These are phyloP conservation scores for Amiota minor DNA, from an alignment of 2,888 invertebrate species.

Conservation along the genomic window DNA sequence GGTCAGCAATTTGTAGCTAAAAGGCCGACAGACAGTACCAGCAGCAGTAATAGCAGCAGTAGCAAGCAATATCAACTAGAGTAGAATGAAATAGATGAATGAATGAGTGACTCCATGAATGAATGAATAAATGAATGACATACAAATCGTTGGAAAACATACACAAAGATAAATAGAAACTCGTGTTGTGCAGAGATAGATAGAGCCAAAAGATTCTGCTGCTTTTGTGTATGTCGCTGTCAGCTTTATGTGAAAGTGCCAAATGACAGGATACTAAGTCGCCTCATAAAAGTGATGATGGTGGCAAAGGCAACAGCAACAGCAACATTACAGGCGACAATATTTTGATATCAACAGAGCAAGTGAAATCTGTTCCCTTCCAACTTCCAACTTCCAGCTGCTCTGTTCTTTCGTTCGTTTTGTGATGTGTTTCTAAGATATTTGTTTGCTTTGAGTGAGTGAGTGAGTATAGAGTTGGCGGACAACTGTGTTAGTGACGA, in stretches of 20 bases:
- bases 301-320: too few relatives aligned
- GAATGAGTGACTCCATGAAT: too few relatives aligned
- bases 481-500: conserved; percentile 7
- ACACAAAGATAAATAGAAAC: conserved; percentile 41
- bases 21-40: not conserved
- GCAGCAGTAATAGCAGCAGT: not conserved
- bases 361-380: too few relatives aligned
- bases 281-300: conserved; percentile 2
- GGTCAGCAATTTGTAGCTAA: conserved; percentile 22
- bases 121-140: conserved; percentile 7
- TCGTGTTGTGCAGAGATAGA: conserved; percentile 8
- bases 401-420: too few relatives aligned
- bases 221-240: conserved; percentile 16
- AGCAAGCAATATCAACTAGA: too few relatives aligned
- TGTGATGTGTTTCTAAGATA: too few relatives aligned
- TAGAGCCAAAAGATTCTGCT: not conserved
- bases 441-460: not conserved
- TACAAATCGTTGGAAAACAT: conserved; percentile 35
- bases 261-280: conserved; percentile 23
- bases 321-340: too few relatives aligned
- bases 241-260: conserved; percentile 26
- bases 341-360: too few relatives aligned
- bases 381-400: too few relatives aligned
- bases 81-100: not conserved
- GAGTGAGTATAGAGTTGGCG: not conserved